Evolutionary conservation across 1,140 invertebrate genomes (phyloP).

Genomic region (Drosophila sp.): DNA sequence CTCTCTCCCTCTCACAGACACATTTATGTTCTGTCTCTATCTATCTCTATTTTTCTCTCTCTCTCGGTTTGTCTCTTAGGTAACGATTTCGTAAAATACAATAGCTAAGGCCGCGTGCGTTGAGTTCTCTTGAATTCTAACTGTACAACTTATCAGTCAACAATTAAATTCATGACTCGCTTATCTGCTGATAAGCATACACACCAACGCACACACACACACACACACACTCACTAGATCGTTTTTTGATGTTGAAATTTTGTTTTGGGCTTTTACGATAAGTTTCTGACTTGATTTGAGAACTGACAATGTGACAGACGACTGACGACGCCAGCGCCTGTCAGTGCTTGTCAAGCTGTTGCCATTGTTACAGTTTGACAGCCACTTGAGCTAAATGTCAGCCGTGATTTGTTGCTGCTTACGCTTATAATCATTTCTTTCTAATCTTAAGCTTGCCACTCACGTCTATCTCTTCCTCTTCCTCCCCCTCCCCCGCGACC

Average conservation of each 20-base stretch:
- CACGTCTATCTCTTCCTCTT: slow-evolving; percentile 30
- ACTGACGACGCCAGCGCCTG: slow-evolving; percentile 22
- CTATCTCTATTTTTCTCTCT: not conserved
- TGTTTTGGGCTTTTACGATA: slow-evolving; percentile 50
- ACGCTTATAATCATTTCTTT: slow-evolving; percentile 16
- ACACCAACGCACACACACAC: slow-evolving; percentile 37
- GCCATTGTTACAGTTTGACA: slow-evolving; percentile 46
- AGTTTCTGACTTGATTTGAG: slow-evolving; percentile 41
- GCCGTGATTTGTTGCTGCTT: slow-evolving; percentile 39
- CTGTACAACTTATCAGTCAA: slow-evolving; percentile 60
- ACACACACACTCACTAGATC: slow-evolving; percentile 1
- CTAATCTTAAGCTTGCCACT: slow-evolving; percentile 49
- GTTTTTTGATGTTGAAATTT: slow-evolving; percentile 32
- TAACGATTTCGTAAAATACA: slow-evolving; percentile 32
- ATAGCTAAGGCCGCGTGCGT: slow-evolving; percentile 42
- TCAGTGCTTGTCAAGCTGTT: slow-evolving; percentile 39
- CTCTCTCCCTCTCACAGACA: slow-evolving; percentile 1
- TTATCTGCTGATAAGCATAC: slow-evolving; percentile 71
- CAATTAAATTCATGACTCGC: slow-evolving; percentile 60
- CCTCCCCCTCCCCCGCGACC: not conserved
- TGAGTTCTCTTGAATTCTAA: slow-evolving; percentile 24
- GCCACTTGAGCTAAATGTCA: slow-evolving; percentile 37
- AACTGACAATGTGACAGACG: slow-evolving; percentile 15
- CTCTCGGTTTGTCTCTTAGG: slow-evolving; percentile 5
- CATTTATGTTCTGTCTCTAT: not conserved